Conservation (phyloP, 2,797 vertebrate species). For the Acipenser ruthenus region DNA sequence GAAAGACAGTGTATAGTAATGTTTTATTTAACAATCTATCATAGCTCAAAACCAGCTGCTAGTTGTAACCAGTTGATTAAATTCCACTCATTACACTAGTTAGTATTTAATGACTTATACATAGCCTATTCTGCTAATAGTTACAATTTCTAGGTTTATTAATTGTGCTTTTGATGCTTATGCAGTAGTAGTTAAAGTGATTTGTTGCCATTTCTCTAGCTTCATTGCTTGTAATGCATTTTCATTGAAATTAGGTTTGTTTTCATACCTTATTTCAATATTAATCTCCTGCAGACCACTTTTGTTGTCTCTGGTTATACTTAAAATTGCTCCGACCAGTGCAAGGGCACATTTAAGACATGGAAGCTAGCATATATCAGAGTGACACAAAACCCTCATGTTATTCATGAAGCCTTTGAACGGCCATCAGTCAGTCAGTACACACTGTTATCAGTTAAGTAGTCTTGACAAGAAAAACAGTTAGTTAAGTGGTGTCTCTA, state of each 20-base stretch:
- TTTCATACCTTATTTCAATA: background rate
- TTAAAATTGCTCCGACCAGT: background rate
- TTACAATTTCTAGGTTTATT: background rate
- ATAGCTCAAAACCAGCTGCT: background rate
- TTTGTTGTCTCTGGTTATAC: background rate
- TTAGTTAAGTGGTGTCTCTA: no score
- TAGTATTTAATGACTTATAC: background rate
- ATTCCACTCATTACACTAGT: background rate
- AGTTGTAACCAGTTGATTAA: background rate
- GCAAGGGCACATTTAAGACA: background rate
- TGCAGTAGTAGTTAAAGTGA: conserved; percentile 1
- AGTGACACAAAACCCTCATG: conserved; percentile 1
- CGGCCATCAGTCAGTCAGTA: background rate
- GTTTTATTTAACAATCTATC: background rate
- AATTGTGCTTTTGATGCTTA: background rate
- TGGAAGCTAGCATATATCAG: background rate
- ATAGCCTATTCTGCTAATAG: background rate
- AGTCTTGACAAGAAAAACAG: background rate
- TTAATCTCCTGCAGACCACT: background rate
- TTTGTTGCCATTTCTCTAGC: background rate
- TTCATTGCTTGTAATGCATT: conserved; percentile 2
- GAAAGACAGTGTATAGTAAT: background rate
- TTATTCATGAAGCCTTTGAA: conserved; percentile 1
- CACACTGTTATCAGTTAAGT: conserved; percentile 2
- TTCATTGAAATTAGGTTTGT: conserved; percentile 1